Evolutionary conservation across 2,797 vertebrate genomes (phyloP), one percentile per base, ranked within the genome.

Genomic region (Ctenopoma kingsleyae): DNA sequence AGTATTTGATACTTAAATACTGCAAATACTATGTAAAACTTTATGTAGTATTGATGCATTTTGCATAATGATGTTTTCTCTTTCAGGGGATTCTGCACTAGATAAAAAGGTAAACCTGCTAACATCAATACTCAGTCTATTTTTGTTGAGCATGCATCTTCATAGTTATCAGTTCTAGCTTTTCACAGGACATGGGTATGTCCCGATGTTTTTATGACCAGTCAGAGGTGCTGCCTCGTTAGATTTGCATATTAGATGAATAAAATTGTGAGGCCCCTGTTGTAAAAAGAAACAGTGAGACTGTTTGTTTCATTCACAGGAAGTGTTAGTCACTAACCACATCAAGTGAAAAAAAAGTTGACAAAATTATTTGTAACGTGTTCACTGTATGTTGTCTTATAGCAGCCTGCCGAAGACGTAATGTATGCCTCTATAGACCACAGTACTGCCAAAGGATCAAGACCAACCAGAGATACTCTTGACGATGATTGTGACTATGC

Each of bases 341-440:
- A 58, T 60, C 6, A 55, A 5, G 5, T 20, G 23, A 13, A 60
- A 35, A 67, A 36, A n/a, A 16, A 60, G 3, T 13, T 6, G 1
- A 57, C 38, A 15, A 27, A 17, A 25, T 22, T 3, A 32, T 16
- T 35, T 76, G 1, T 44, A 7, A 16, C 20, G 12, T 13, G 13
- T 69, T 82, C 25, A 35, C 25, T 76, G 10, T 63, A 8, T 49
- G 4, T 49, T 58, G 4, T 83, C 35, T 75, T 17, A 12, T 10
- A 11, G 46, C 84, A 93, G 76, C 38, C 74, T 8, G 73, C 13
- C 0, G 92, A 93, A 57, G 93, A 95, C 3, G 80, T 93, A 8
- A 89, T 60, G 0, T 95, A 95, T 1, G 92, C 93, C 50, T 86
- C 90, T 10, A 93, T 95, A 40, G 85, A 93, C 79, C 92, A 92